Evolutionary conservation across 2,888 invertebrate species (phyloP).

Genomic region (Chouioia cunea): DNA sequence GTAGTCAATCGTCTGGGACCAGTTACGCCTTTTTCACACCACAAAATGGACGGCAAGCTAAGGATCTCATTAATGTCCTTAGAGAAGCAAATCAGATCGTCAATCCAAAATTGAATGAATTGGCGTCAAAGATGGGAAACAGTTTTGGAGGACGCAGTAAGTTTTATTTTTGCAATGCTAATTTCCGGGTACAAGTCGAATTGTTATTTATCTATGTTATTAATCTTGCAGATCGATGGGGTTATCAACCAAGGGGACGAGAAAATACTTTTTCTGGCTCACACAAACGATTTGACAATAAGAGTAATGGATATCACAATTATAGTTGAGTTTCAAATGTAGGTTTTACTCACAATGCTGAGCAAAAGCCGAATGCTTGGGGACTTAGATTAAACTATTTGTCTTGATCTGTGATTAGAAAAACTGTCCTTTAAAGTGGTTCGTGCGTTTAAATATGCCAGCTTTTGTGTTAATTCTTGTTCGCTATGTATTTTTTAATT

Average conservation of each 20-base stretch:
- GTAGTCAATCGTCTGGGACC: conserved; percentile 88
- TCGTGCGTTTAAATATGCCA: conserved; percentile 44
- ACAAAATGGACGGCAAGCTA: conserved; percentile 88
- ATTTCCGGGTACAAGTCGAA: conserved; percentile 2
- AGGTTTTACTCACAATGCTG: conserved; percentile 46
- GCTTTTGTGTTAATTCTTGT: conserved; percentile 31
- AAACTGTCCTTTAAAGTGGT: conserved; percentile 45
- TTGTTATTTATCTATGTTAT: conserved; percentile 27
- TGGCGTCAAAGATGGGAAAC: conserved; percentile 78
- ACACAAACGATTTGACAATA: conserved; percentile 61
- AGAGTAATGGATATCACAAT: conserved; percentile 56
- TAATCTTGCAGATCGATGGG: conserved; percentile 60
- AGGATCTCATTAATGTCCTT: conserved; percentile 88
- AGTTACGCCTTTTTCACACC: conserved; percentile 96
- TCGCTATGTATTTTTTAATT: conserved; percentile 34
- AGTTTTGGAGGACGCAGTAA: conserved; percentile 70
- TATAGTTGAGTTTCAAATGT: conserved; percentile 55
- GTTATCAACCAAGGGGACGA: conserved; percentile 58
- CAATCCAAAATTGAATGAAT: conserved; percentile 86
- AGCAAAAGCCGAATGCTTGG: conserved; percentile 46
- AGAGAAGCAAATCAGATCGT: conserved; percentile 88
- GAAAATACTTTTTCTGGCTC: conserved; percentile 58
- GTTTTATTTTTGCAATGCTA: conserved; percentile 42
- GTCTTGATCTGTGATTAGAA: conserved; percentile 51
- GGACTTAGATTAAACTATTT: conserved; percentile 50